These are phyloP conservation scores for Candidula unifasciata DNA, from an alignment of 2,888 invertebrate species.

Conservation along the genomic window DNA sequence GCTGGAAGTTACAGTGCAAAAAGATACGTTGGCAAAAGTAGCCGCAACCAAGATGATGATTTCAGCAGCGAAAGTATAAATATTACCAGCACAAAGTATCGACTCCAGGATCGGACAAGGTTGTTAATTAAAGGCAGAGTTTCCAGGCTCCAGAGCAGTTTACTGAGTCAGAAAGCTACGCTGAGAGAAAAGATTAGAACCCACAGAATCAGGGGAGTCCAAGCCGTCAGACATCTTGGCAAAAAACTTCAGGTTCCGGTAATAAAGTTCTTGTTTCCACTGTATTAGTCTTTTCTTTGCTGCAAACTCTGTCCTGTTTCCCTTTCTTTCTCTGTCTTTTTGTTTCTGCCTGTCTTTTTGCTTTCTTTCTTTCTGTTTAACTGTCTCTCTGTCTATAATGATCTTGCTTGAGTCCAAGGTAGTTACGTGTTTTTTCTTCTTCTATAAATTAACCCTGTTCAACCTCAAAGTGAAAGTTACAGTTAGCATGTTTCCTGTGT, in stretches of 20 bases:
- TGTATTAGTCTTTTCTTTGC: no score
- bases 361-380: no score
- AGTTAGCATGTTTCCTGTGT: no score
- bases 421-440: no score
- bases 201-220: not conserved
- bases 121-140: not conserved
- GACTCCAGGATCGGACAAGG: constrained; percentile 15
- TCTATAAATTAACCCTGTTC: no score
- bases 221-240: constrained; percentile 15
- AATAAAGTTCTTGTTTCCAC: not conserved
- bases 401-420: no score
- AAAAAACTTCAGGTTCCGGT: constrained; percentile 17
- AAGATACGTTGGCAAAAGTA: constrained; percentile 22
- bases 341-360: no score
- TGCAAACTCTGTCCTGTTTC: no score
- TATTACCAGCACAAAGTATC: not conserved
- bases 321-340: no score
- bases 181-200: constrained; percentile 13
- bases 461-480: no score
- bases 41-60: constrained; percentile 20
- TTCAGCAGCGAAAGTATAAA: not conserved
- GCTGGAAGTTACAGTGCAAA: not conserved
- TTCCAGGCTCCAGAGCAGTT: constrained; percentile 10
- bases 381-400: no score
- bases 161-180: constrained; percentile 14